Conservation (phyloP, 2,113 vertebrate genomes). For the Murina feae region DNA sequence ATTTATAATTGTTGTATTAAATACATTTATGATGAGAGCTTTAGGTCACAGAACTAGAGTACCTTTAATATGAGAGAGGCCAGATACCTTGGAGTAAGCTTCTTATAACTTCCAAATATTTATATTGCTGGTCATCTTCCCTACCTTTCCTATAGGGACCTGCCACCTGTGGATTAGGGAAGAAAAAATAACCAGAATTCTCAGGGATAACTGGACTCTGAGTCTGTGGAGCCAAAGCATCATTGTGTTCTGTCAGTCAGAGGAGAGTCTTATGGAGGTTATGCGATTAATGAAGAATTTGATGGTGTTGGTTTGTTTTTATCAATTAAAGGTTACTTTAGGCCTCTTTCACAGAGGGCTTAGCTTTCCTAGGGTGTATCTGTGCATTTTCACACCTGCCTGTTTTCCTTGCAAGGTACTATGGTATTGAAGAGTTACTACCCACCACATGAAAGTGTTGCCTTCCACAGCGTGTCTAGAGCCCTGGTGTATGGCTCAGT, state of each 20-base stretch:
- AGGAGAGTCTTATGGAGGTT: background rate
- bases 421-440: background rate
- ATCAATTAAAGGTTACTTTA: background rate
- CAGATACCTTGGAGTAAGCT: background rate
- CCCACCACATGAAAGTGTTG: background rate
- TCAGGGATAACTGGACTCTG: background rate
- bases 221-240: background rate
- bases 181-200: background rate
- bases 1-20: background rate
- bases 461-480: background rate
- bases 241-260: background rate
- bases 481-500: too few species aligned
- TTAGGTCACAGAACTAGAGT: background rate
- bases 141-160: background rate
- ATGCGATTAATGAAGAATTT: background rate
- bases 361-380: background rate
- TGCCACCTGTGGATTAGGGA: background rate
- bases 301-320: background rate
- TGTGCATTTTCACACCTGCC: background rate
- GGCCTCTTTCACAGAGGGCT: background rate
- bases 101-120: background rate
- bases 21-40: background rate
- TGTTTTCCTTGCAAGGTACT: background rate
- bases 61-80: background rate
- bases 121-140: background rate